phyloP scores from a whole-genome alignment of 2,113 vertebrate species.

The Anoplopoma fimbria region DNA sequence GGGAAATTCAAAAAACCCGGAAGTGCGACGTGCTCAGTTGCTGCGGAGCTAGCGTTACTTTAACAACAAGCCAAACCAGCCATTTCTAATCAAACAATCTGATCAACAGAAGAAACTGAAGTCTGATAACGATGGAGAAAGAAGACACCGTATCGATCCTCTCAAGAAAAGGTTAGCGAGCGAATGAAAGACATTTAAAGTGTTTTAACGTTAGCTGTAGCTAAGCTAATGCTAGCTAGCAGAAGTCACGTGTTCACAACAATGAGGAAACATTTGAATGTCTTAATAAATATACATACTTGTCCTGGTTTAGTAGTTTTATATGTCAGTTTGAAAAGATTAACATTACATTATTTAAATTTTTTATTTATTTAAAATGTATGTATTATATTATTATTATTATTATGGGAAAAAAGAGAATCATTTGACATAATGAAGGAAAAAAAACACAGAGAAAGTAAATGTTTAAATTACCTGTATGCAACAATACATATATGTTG shows the following conservation, averaged over 20 bases:
- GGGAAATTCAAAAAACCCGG: conserved; percentile 72
- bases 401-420: too few relatives aligned
- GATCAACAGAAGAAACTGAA: not conserved
- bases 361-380: too few relatives aligned
- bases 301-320: too few relatives aligned
- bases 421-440: too few relatives aligned
- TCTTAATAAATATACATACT: too few relatives aligned
- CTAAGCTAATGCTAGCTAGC: too few relatives aligned
- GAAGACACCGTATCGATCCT: conserved; percentile 18
- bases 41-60: not conserved
- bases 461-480: not conserved
- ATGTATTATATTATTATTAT: too few relatives aligned
- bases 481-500: not conserved
- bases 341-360: too few relatives aligned
- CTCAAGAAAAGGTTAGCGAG: conserved; percentile 70
- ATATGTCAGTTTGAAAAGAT: too few relatives aligned
- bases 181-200: not conserved
- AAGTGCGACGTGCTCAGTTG: not conserved
- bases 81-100: not conserved
- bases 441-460: not conserved
- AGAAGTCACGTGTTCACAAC: too few relatives aligned
- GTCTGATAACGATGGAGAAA: conserved; percentile 48
- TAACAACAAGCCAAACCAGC: not conserved
- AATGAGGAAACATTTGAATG: too few relatives aligned
- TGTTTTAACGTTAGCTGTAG: too few relatives aligned